phyloP scores from a whole-genome alignment of 1,140 invertebrate genomes.

The Rhagoletis zephyria region DNA sequence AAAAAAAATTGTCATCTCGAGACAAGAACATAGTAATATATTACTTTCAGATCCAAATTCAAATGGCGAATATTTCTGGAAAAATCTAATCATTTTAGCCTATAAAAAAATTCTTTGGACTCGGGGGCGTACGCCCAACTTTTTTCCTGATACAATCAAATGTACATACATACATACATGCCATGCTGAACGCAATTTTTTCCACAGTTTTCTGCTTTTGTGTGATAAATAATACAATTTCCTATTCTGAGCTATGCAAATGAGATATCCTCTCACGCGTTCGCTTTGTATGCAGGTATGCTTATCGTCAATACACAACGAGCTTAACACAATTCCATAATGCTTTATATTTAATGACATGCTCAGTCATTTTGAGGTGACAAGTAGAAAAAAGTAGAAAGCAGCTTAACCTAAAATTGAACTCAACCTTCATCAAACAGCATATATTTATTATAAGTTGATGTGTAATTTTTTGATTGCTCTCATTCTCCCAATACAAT shows the following conservation, averaged over 20 bases:
- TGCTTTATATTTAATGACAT: neutral
- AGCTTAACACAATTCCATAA: neutral
- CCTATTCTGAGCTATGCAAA: neutral
- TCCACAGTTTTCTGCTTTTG: neutral
- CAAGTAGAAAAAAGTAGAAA: neutral
- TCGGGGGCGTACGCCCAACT: no score
- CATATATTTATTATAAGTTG: neutral
- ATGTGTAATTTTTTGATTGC: slow-evolving; percentile 19
- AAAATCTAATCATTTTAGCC: no score
- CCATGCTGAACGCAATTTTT: no score
- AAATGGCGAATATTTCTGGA: no score
- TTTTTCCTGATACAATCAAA: no score
- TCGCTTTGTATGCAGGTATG: neutral
- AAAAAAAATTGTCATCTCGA: no score
- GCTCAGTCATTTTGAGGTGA: neutral
- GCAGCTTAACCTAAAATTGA: neutral
- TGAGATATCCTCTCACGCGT: neutral
- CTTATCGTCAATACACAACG: neutral
- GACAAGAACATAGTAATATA: no score
- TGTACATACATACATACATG: no score
- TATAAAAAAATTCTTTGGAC: no score
- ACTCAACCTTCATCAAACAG: neutral
- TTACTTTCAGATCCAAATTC: no score
- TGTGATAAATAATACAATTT: slow-evolving; percentile 31
- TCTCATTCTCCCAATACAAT: neutral